Evolutionary conservation across 1,140 invertebrate genomes (phyloP), one percentile per base, ranked within the genome.

Genomic region (Caenorhabditis briggsae): DNA sequence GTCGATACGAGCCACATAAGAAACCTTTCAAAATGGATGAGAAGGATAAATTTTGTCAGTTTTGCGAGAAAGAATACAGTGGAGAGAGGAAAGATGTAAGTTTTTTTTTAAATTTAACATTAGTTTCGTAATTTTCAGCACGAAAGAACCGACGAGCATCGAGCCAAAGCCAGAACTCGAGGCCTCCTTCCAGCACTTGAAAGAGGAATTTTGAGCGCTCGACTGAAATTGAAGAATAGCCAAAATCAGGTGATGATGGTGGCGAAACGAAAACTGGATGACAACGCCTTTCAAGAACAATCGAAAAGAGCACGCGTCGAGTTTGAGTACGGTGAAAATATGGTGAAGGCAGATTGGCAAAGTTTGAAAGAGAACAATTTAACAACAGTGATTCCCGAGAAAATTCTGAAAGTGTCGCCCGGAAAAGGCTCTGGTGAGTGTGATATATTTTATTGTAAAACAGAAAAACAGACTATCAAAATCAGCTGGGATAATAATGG

Each of bases 71-170:
- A 50, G 23, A 33, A n/a, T 23, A 50, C 9, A 3, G 23, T 78
- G 70, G 70, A 12, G 70, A 48, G 5, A 12, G 70, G 20, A 78
- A 53, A 78, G 46, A 50, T 78, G 70, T 78, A 8, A 25, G 70
- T 50, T 25, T 61, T 9, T 20, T 61, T 33, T 23, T 9, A 25
- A 7, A 25, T 12, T 25, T 20, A 5, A 61, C 11, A 3, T 25
- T 18, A 5, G 18, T 43, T 43, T 46, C 16, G 16, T 64, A 33
- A 33, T 16, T 78, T 78, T 12, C 43, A 78, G 70, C 70, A 78
- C 33, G 70, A 78, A 50, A 43, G 70, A 50, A 78, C 70, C n/a
- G 70, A 78, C 41, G 70, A 78, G 18, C 70, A 78, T 50, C 43
- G 70, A 41, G 23, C 50, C 23, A 78, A 78, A 41, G 70, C 33